Base-by-base conservation (phyloP, 2,113 vertebrate species). In the Tragelaphus imberbis region DNA sequence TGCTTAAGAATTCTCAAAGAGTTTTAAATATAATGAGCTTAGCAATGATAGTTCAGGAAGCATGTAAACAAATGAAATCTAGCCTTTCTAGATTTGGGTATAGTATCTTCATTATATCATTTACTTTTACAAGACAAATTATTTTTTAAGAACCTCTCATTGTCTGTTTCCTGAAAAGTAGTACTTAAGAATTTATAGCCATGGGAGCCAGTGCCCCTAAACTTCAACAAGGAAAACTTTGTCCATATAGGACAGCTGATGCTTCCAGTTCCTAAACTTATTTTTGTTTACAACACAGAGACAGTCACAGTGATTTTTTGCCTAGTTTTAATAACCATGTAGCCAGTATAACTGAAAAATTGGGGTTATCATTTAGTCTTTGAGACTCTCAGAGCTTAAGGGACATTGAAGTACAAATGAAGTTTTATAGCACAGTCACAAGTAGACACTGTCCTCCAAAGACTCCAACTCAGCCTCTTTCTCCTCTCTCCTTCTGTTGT, bases 401-500 rank as follows among this genome's bases (percentile, higher is more conserved):
- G 23, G 75, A 81, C 4, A 40, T 0, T 15, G 1, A 87, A 93
- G 87, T 58, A 14, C 47, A 75, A 53, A 59, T 61, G 15, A 4
- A 11, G 25, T 21, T 90, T 87, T 47, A 55, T 15, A 27, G 25
- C 16, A 33, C 25, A n/a, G 12, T 27, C n/a, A 19, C 28, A 84
- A 81, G 58, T 4, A 36, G 15, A 21, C 2, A 25, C 14, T 88
- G 5, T 71, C 15, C 44, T 85, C 58, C 17, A 55, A 71, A 53
- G 44, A 30, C 0, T 36, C 0, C 21, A 19, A 6, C 63, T 90
- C 49, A 7, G 5, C 30, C 6, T 44, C 8, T 56, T 2, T 28
- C 12, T 40, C 2, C 6, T 19, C 0, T 5, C 47, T 40, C 11
- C 25, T 3, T 79, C 51, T 15, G 0, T 44, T 28, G 1, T 1